Conservation (phyloP, 2,888 invertebrate genomes). For the Trichopria drosophilae region DNA sequence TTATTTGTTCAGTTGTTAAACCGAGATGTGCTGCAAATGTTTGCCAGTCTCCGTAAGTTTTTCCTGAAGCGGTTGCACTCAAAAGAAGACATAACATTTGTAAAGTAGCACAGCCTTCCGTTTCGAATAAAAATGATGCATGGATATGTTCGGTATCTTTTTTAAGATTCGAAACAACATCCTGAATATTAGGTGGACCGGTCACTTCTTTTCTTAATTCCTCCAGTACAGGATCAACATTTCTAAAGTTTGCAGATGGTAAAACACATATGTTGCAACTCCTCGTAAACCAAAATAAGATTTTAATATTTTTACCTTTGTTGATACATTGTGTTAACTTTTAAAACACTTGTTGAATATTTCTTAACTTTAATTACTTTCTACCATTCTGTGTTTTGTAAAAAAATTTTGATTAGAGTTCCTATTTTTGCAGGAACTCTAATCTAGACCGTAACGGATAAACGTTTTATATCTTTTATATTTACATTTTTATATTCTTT, state of each 20-base stretch:
- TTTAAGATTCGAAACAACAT: constrained; percentile 35
- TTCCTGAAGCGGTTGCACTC: constrained; percentile 47
- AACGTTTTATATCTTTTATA: too few relatives aligned
- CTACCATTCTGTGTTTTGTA: too few relatives aligned
- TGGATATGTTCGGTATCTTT: constrained; percentile 43
- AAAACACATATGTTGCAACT: too few relatives aligned
- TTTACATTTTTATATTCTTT: too few relatives aligned
- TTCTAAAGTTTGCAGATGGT: constrained; percentile 30
- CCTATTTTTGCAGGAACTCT: too few relatives aligned
- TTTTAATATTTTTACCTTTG: too few relatives aligned
- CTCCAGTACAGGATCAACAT: constrained; percentile 44
- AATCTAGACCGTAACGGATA: too few relatives aligned
- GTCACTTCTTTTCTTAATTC: constrained; percentile 43
- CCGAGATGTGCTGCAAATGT: constrained; percentile 49
- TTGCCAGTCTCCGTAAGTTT: constrained; percentile 49
- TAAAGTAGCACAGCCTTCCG: constrained; percentile 39
- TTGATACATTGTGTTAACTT: too few relatives aligned
- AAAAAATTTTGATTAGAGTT: too few relatives aligned
- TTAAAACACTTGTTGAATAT: too few relatives aligned
- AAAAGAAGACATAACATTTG: constrained; percentile 46
- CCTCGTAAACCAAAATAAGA: too few relatives aligned
- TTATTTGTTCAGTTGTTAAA: constrained; percentile 49
- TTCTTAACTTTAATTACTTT: too few relatives aligned
- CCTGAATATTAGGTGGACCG: constrained; percentile 43
- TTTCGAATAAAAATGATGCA: constrained; percentile 47